These are phyloP conservation scores for Columbina picui DNA, from an alignment of 2,113 vertebrate genomes.

Conservation along the genomic window DNA sequence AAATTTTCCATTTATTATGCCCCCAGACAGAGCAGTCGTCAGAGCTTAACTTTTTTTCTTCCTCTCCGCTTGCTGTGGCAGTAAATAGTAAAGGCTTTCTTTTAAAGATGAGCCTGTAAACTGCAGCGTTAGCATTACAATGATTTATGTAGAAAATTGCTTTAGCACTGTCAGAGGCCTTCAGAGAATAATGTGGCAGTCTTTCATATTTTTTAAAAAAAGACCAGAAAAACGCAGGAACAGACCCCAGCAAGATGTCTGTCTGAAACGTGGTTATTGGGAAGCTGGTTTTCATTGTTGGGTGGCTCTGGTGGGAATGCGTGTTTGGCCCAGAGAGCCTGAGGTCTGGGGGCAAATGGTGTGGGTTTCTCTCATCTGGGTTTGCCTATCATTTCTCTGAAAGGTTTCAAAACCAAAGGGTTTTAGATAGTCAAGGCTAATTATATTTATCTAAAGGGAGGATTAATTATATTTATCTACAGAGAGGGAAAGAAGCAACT, in stretches of 20 bases:
- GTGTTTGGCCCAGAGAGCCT: not conserved
- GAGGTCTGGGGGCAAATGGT: not conserved
- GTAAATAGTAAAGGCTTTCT: constrained; percentile 45
- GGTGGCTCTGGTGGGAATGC: not conserved
- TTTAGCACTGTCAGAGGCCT: constrained; percentile 43
- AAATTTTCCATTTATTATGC: constrained; percentile 34
- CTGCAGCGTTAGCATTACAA: constrained; percentile 56
- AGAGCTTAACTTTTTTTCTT: constrained; percentile 11
- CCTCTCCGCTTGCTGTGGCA: constrained; percentile 4
- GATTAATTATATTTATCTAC: not conserved
- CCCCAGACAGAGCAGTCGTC: not conserved
- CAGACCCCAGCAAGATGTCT: not conserved
- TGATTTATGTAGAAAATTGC: constrained; percentile 65
- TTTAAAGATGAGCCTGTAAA: constrained; percentile 56
- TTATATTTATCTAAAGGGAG: not conserved
- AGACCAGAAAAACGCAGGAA: not conserved
- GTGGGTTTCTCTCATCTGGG: not conserved
- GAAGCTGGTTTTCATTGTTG: not conserved
- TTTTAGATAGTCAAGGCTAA: not conserved
- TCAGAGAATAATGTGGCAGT: constrained; percentile 39
- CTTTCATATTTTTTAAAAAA: not conserved
- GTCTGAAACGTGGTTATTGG: not conserved
- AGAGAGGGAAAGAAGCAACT: not conserved
- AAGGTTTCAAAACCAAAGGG: not conserved
- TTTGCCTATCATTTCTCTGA: not conserved